A percentile compares a stretch with the other conserved stretches of the same genome.
These are phyloP conservation scores for Candidula unifasciata DNA, from an alignment of 2,888 invertebrate genomes.

Conservation along the genomic window DNA sequence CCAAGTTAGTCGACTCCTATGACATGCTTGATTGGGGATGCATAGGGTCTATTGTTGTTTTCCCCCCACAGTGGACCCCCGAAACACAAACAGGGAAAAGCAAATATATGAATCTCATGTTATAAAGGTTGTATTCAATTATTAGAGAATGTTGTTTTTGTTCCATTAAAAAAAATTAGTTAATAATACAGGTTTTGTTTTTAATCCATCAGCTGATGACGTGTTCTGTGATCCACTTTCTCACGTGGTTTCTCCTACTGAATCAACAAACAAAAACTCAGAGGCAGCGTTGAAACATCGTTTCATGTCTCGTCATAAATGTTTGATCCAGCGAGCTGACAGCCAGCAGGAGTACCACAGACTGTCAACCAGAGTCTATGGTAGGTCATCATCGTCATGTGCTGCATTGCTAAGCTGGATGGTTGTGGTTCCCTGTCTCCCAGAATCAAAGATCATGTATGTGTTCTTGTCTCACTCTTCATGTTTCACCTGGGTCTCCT, in stretches of 20 bases:
- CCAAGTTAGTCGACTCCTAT: no score
- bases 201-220: conserved; percentile 53
- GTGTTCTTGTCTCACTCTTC: no score
- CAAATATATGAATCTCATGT: not conserved
- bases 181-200: not conserved
- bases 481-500: no score
- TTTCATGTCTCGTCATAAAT: conserved; percentile 63
- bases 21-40: no score
- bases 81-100: not conserved
- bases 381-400: no score
- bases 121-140: not conserved
- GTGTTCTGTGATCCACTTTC: conserved; percentile 52
- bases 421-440: no score
- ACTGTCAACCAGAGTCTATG: conserved; percentile 65
- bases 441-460: no score
- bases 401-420: no score
- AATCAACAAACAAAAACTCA: conserved; percentile 61
- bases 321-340: conserved; percentile 67
- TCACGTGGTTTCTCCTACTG: not conserved
- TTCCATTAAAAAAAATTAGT: not conserved
- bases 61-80: no score
- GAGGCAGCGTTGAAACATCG: conserved; percentile 66
- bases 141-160: not conserved
- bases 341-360: conserved; percentile 71
- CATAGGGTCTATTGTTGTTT: no score